A percentile compares a stretch with the other conserved stretches of the same genome.
phyloP scores from a whole-genome alignment of 2,888 invertebrate species.

The Ramazzottius varieornatus region DNA sequence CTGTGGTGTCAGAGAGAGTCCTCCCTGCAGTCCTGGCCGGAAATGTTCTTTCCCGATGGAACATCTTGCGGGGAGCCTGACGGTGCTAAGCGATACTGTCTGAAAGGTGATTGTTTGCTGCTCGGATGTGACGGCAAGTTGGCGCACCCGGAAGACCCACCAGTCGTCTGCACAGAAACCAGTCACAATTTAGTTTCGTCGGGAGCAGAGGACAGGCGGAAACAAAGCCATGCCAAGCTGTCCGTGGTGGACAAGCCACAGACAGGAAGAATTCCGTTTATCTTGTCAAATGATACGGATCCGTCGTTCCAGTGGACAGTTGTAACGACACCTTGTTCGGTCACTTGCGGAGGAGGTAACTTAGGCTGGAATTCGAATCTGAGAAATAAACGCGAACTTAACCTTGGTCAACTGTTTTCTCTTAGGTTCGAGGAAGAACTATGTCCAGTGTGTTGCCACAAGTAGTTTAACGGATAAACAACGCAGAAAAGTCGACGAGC shows the following conservation, averaged over 20 bases:
- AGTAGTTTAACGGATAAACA: background rate
- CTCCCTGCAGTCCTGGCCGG: background rate
- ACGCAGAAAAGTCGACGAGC: background rate
- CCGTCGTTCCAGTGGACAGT: background rate
- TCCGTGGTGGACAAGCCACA: background rate
- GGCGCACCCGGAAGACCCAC: background rate
- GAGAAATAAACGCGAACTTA: too few species aligned
- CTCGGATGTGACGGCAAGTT: background rate
- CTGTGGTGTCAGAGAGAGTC: background rate
- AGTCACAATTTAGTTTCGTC: background rate
- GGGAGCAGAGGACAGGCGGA: background rate
- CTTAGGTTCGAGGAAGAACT: background rate
- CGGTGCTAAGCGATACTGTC: background rate
- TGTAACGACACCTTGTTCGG: background rate
- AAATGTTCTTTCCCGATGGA: slow-evolving; percentile 1
- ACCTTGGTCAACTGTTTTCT: too few species aligned
- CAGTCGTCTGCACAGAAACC: background rate
- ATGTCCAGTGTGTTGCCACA: background rate
- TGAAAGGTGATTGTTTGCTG: background rate
- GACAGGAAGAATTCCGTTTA: background rate
- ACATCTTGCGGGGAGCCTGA: background rate
- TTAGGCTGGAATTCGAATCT: too few species aligned
- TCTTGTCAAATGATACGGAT: too few species aligned
- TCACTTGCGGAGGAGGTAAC: background rate
- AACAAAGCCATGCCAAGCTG: background rate